Conservation (phyloP, 2,888 invertebrate species). For the Cataglyphis livida region DNA sequence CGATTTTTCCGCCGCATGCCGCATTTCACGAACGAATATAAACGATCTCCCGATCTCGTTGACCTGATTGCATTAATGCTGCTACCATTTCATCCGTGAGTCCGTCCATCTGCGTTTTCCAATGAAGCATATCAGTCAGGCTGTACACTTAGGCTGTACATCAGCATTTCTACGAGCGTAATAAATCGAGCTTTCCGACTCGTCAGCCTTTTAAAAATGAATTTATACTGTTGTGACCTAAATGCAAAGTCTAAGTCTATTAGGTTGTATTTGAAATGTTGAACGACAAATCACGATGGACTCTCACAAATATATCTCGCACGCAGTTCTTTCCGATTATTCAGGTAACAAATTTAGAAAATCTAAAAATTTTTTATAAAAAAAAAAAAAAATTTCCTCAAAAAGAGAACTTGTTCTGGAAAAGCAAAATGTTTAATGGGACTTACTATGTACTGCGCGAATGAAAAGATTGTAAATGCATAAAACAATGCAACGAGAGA, state of each 20-base stretch:
- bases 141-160: neutral
- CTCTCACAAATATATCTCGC: neutral
- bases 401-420: neutral
- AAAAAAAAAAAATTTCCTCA: too few relatives aligned
- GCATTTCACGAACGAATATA: slow-evolving; percentile 27
- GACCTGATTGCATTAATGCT: slow-evolving; percentile 45
- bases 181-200: slow-evolving; percentile 18
- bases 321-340: neutral
- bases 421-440: neutral
- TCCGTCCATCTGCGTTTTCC: neutral
- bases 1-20: slow-evolving; percentile 35
- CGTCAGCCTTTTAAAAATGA: slow-evolving; percentile 3
- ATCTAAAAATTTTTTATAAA: neutral
- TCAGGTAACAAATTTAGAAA: neutral
- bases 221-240: neutral
- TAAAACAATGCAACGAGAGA: neutral
- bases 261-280: neutral
- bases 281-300: neutral
- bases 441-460: neutral
- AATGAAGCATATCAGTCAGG: neutral
- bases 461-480: neutral
- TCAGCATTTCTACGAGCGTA: neutral
- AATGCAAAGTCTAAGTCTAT: neutral
- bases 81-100: slow-evolving; percentile 19
- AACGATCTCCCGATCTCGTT: slow-evolving; percentile 40